Evolutionary conservation across 2,113 vertebrate genomes (phyloP).

Genomic region (Gorsachius goisagi): DNA sequence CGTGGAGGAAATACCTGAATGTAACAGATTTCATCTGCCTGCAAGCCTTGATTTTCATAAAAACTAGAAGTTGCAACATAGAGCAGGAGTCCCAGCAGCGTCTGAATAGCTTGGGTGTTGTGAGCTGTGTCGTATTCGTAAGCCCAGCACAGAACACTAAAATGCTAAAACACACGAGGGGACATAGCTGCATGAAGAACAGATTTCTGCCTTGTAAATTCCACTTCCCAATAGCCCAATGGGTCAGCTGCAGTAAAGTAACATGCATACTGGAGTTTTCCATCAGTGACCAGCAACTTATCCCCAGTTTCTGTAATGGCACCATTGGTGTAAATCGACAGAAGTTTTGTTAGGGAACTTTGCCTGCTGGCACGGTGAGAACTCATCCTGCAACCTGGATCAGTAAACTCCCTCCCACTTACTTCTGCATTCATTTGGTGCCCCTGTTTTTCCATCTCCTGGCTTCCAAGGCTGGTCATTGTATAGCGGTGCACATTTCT

Average conservation of each 20-base stretch:
- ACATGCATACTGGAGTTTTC: neutral
- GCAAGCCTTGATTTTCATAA: neutral
- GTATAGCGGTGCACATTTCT: slow-evolving; percentile 81
- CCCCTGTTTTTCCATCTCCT: slow-evolving; percentile 84
- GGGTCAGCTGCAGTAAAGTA: neutral
- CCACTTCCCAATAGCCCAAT: neutral
- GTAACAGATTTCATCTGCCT: neutral
- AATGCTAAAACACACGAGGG: accelerated
- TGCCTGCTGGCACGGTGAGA: neutral
- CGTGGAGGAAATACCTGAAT: neutral
- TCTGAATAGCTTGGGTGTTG: neutral
- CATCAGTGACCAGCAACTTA: neutral
- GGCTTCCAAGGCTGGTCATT: slow-evolving; percentile 86
- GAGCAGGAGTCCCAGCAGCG: neutral
- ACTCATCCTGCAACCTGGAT: neutral
- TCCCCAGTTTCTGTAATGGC: neutral
- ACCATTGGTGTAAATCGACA: neutral
- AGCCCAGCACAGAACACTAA: neutral
- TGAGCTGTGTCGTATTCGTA: neutral
- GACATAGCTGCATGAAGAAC: neutral
- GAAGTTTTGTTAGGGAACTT: neutral
- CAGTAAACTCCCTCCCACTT: slow-evolving; percentile 40
- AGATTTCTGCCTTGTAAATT: neutral
- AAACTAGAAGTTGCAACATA: neutral
- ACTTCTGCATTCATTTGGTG: slow-evolving; percentile 87